These are phyloP conservation scores for Cossypha caffra DNA, from an alignment of 2,797 vertebrate species.

Conservation along the genomic window DNA sequence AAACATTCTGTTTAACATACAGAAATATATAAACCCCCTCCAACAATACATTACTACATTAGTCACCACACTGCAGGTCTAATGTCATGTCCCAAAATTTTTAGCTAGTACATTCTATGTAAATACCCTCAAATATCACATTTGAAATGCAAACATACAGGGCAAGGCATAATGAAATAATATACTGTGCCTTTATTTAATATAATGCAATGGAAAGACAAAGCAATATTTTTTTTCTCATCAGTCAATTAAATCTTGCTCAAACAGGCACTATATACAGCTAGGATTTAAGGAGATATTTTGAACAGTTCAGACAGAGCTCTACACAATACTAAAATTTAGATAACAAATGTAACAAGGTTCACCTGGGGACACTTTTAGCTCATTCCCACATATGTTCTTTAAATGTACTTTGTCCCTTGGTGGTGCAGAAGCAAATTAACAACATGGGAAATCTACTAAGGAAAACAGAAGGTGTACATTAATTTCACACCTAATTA, in stretches of 20 bases:
- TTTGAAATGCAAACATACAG: neutral
- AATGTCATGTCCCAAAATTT: neutral
- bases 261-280: neutral
- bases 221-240: neutral
- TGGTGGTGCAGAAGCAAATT: conserved; percentile 4
- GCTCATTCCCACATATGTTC: neutral
- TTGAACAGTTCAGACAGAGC: neutral
- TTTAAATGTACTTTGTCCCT: neutral
- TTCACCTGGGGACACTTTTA: neutral
- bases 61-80: neutral
- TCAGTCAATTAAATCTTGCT: neutral
- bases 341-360: neutral
- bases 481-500: conserved; percentile 55
- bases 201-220: neutral
- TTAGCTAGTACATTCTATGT: neutral
- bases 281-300: neutral
- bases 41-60: neutral
- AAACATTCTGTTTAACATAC: neutral
- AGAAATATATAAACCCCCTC: neutral
- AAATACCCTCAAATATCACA: neutral
- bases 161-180: neutral
- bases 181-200: neutral
- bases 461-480: conserved; percentile 31
- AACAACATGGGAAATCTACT: neutral
- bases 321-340: neutral